These are phyloP conservation scores for Palloptera scutellata DNA, from an alignment of 2,888 invertebrate genomes.

Conservation along the genomic window DNA sequence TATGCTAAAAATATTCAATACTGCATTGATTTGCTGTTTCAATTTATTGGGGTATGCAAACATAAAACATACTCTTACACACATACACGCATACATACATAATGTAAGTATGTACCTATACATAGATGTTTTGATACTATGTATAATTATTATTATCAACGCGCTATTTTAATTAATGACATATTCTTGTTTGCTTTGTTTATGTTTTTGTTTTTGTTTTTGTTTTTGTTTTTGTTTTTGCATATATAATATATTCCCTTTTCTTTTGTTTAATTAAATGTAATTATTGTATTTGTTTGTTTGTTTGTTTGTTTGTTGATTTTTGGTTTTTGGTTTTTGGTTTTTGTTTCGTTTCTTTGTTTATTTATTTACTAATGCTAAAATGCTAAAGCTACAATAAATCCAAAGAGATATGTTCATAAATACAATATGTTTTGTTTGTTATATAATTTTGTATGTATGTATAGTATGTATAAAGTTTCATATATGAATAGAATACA, in stretches of 20 bases:
- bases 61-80: conserved; percentile 11
- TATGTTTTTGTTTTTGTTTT: conserved; percentile 18
- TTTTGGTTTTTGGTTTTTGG: conserved; percentile 11
- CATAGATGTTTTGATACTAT: conserved; percentile 14
- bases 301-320: conserved; percentile 9
- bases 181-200: background rate
- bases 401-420: no score
- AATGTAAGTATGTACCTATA: conserved; percentile 13
- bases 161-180: conserved; percentile 11
- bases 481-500: conserved; percentile 5
- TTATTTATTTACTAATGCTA: background rate
- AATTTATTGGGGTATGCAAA: background rate
- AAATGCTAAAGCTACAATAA: no score
- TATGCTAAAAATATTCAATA: no score
- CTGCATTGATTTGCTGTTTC: no score
- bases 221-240: conserved; percentile 7
- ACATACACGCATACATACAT: conserved; percentile 14
- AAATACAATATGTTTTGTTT: background rate
- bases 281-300: conserved; percentile 16
- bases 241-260: background rate
- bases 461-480: background rate
- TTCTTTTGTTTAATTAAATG: background rate
- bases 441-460: background rate
- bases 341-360: conserved; percentile 1
- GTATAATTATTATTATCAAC: conserved; percentile 17